Percentiles rank a stretch among this genome's conserved stretches.
Conservation (phyloP, 1,140 invertebrate species). For the Hylaeus volcanicus region DNA sequence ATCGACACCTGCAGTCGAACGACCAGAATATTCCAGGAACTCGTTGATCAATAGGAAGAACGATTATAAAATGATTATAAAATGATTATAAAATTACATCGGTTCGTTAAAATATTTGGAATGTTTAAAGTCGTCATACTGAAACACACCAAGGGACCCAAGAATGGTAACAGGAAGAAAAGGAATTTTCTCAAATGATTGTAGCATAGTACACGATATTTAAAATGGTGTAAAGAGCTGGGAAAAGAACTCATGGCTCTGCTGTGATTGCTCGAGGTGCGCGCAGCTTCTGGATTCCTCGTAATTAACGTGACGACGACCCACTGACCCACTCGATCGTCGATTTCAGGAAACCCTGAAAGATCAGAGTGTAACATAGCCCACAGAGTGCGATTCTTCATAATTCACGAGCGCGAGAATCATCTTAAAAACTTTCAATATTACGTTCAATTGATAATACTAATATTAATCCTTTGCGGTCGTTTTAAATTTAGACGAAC, state of each 20-base stretch:
- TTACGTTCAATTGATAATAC: too few species aligned
- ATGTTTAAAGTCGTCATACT: too few species aligned
- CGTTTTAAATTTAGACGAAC: too few species aligned
- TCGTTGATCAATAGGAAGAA: not conserved
- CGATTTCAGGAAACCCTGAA: conserved; percentile 58
- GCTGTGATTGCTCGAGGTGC: conserved; percentile 46
- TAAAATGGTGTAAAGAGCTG: conserved; percentile 14
- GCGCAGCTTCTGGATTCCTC: conserved; percentile 64
- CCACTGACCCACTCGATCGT: conserved; percentile 75
- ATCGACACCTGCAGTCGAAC: not conserved
- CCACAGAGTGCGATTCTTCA: not conserved
- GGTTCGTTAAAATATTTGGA: too few species aligned
- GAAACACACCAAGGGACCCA: too few species aligned
- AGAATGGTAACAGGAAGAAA: too few species aligned
- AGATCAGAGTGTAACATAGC: not conserved
- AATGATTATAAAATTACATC: not conserved
- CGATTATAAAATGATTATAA: not conserved
- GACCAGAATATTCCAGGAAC: not conserved
- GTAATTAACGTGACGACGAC: conserved; percentile 75
- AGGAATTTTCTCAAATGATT: not conserved
- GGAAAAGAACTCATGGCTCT: conserved; percentile 26
- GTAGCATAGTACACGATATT: too few species aligned
- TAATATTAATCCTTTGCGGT: too few species aligned
- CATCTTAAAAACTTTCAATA: too few species aligned
- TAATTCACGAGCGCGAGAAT: too few species aligned